Percentiles rank a stretch among this genome's conserved stretches.
Conservation (phyloP, 2,113 vertebrate species). For the Malurus melanocephalus region DNA sequence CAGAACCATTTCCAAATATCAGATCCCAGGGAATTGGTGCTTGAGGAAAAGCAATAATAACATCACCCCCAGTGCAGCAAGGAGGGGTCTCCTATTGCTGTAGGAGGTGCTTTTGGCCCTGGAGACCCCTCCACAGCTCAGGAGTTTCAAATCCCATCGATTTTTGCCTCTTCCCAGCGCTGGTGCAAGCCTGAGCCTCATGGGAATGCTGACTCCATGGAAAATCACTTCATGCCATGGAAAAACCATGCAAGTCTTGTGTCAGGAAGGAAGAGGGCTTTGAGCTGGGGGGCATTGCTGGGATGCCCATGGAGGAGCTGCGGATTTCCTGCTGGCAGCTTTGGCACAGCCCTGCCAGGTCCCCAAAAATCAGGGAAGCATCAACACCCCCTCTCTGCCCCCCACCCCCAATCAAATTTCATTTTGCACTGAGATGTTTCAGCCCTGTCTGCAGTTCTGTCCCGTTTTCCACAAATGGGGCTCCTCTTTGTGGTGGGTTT, state of each 20-base stretch:
- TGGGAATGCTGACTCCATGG: background rate
- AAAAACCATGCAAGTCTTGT: background rate
- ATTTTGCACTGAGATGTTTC: background rate
- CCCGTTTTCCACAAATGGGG: background rate
- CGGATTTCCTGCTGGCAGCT: background rate
- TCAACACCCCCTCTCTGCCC: background rate
- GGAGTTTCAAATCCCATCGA: background rate
- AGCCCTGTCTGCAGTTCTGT: background rate
- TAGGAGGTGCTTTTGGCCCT: background rate
- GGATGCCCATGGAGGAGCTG: accelerated
- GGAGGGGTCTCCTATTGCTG: accelerated
- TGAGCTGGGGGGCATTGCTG: background rate
- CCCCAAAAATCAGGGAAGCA: background rate
- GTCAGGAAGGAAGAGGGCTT: background rate
- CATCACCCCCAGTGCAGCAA: accelerated
- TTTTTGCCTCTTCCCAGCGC: background rate
- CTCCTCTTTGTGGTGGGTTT: background rate
- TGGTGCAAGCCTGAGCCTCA: background rate
- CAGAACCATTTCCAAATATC: background rate
- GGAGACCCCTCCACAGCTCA: background rate
- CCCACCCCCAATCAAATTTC: background rate
- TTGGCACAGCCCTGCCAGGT: background rate
- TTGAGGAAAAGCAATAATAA: background rate
- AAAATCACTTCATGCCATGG: background rate
- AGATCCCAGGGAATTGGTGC: accelerated